Base-by-base conservation (phyloP, 2,888 invertebrate species). In the Lepidochitona cinerea region DNA sequence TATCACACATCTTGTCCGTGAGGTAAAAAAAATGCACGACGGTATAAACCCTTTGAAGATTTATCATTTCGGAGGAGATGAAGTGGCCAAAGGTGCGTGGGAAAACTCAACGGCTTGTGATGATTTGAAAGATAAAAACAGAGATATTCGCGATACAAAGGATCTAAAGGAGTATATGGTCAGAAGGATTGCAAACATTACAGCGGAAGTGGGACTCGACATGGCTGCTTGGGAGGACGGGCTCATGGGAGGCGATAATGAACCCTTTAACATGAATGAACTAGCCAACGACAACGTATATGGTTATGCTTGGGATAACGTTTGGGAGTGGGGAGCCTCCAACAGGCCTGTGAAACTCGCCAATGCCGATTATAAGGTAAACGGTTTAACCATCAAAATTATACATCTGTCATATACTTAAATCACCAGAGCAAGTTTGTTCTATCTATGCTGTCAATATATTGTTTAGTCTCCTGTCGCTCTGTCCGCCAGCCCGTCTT, bases 1-100 rank as follows among this genome's bases (percentile, higher is more conserved):
- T 70, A 77, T 88, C 7, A 59, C 71, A 0, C 80, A 84, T 41
- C 70, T 89, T 0, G 78, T 86, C 4, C 29, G 53, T 2, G 78
- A 80, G 14, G 68, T 88, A 9, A 74, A 77, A n/a, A 75, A 79
- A 35, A 72, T 85, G 67, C 86, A 87, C 68, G 68, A 67, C 54
- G 81, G 80, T 64, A 81, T 85, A 23, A 81, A 78, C 64, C 85
- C 86, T 2, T 72, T 88, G 33, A 76, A 75, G 35, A 76, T 79
- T n/a, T 85, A 79, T 68, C 85, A 87, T 74, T 85, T 85, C 68
- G 88, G 87, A 9, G 88, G 87, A 1, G 87, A 87, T 72, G 87
- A 88, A 67, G 85, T 86, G n/a, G 84, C 86, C 0, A 41, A 53
- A 3, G 80, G 79, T 0, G 84, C 85, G 0, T 86, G 86, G 87